Evolutionary conservation across 2,797 vertebrate genomes (phyloP).

Genomic region (Erpetoichthys calabaricus): DNA sequence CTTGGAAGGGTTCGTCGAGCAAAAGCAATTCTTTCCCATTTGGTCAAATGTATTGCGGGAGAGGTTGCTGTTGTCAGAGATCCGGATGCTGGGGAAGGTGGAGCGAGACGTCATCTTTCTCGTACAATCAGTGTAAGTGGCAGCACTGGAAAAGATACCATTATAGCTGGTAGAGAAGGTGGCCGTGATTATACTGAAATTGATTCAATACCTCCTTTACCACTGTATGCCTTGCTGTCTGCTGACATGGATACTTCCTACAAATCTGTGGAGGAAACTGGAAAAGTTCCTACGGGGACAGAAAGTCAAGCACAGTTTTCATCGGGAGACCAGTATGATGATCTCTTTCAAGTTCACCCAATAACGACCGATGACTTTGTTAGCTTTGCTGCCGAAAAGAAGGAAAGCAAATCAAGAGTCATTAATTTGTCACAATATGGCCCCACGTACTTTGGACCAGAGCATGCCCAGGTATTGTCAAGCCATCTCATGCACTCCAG

Average conservation of each 20-base stretch:
- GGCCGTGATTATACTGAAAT: constrained; percentile 94
- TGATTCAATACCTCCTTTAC: constrained; percentile 91
- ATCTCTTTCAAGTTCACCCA: constrained; percentile 75
- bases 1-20: constrained; percentile 87
- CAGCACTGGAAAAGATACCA: constrained; percentile 91
- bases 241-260: constrained; percentile 84
- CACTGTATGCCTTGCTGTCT: constrained; percentile 76
- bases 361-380: constrained; percentile 68
- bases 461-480: constrained; percentile 92
- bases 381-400: constrained; percentile 83
- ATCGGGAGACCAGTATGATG: constrained; percentile 75
- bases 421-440: constrained; percentile 95
- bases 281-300: constrained; percentile 50
- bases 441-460: constrained; percentile 85
- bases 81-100: constrained; percentile 74
- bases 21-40: constrained; percentile 91
- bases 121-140: constrained; percentile 95
- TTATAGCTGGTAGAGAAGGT: constrained; percentile 82
- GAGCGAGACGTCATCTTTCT: constrained; percentile 81
- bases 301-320: constrained; percentile 54
- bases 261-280: constrained; percentile 64
- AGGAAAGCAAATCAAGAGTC: constrained; percentile 79
- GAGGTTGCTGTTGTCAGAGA: constrained; percentile 92
- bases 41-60: constrained; percentile 95
- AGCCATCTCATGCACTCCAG: constrained; percentile 97